Percentiles rank a stretch among this genome's conserved stretches.
Evolutionary conservation across 2,113 vertebrate species (phyloP).

Genomic region (Gorsachius goisagi): DNA sequence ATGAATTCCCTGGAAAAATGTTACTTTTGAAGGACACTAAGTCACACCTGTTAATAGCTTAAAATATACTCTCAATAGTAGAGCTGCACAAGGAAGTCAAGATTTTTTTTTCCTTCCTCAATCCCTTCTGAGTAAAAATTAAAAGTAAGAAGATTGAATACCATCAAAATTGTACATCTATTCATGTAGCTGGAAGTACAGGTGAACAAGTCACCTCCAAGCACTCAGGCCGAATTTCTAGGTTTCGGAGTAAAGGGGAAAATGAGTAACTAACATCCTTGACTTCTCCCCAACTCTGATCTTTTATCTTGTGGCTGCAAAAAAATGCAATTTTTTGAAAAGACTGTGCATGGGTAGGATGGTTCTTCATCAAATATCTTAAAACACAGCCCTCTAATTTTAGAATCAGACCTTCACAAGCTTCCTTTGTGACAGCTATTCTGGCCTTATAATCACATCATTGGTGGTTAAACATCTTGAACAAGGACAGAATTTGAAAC

Average conservation of each 20-base stretch:
- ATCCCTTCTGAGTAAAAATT: not conserved
- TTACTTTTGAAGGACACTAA: not conserved
- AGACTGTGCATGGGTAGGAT: not conserved
- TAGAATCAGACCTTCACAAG: slow-evolving; percentile 28
- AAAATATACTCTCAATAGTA: not conserved
- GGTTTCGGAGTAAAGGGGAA: not conserved
- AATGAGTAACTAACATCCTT: not conserved
- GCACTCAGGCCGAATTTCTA: not conserved
- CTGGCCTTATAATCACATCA: slow-evolving; percentile 54
- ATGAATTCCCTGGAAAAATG: not conserved
- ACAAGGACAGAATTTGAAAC: slow-evolving; percentile 46
- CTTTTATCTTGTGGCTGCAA: not conserved
- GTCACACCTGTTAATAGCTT: not conserved
- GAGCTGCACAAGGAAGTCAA: not conserved
- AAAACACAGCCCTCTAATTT: slow-evolving; percentile 31
- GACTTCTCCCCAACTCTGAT: not conserved
- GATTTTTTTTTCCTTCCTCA: not conserved
- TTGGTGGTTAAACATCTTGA: slow-evolving; percentile 46
- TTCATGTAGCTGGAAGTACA: not conserved
- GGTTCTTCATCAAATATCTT: not conserved
- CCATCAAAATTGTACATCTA: not conserved
- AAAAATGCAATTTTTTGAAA: not conserved
- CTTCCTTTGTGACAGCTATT: slow-evolving; percentile 45
- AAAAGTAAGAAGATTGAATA: not conserved
- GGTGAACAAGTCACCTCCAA: not conserved